These are phyloP conservation scores for Glaucomys volans DNA, from an alignment of 2,113 vertebrate species.

Conservation along the genomic window DNA sequence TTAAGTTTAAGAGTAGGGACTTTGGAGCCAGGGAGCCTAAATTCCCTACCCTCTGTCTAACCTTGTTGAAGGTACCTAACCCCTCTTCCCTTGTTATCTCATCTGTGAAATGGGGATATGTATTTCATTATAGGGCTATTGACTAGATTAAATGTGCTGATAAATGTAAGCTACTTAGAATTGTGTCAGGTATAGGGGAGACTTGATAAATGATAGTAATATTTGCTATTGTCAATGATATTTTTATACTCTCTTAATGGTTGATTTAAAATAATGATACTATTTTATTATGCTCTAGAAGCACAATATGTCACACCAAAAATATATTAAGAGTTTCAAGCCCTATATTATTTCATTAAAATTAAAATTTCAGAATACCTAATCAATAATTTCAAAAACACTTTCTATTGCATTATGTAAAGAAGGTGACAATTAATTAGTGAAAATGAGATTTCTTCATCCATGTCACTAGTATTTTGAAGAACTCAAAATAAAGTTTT, in stretches of 20 bases:
- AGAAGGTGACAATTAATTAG: slow-evolving; percentile 66
- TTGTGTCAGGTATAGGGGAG: neutral
- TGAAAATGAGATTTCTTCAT: slow-evolving; percentile 73
- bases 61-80: neutral
- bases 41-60: neutral
- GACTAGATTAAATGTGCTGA: slow-evolving; percentile 25
- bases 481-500: slow-evolving; percentile 69
- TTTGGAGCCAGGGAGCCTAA: neutral
- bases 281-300: slow-evolving; percentile 65
- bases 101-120: slow-evolving; percentile 45
- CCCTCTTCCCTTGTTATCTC: neutral
- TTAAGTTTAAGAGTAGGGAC: neutral
- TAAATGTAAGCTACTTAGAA: slow-evolving; percentile 34
- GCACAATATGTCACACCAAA: slow-evolving; percentile 47
- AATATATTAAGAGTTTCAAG: slow-evolving; percentile 22
- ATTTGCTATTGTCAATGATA: slow-evolving; percentile 33
- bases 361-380: slow-evolving; percentile 65
- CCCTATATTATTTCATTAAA: slow-evolving; percentile 49
- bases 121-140: neutral
- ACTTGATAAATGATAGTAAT: slow-evolving; percentile 53
- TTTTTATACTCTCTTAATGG: slow-evolving; percentile 9
- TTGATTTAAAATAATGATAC: slow-evolving; percentile 53
- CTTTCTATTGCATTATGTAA: slow-evolving; percentile 58
- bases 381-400: slow-evolving; percentile 67
- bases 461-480: slow-evolving; percentile 63